A percentile compares a stretch with the other conserved stretches of the same genome.
Conservation (phyloP, 1,140 invertebrate genomes). For the Ceratoteleas bidentatus region DNA sequence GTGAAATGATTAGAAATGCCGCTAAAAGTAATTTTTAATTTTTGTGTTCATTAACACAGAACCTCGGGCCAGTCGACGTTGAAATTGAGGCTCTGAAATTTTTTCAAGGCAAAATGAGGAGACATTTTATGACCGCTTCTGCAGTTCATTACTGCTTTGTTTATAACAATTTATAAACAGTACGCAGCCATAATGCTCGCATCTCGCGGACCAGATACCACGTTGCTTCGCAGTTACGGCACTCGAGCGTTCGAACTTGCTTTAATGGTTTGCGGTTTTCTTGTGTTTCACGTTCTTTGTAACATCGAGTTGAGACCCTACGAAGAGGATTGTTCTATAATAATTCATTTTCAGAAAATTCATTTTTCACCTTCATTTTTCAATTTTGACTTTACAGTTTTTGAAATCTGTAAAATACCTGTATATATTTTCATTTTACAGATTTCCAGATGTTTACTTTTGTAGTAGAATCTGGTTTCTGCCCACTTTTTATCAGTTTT, state of each 20-base stretch:
- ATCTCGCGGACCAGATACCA: conserved; percentile 74
- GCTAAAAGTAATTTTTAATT: neutral
- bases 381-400: no score
- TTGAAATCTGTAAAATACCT: no score
- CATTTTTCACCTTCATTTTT: no score
- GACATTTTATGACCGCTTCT: conserved; percentile 78
- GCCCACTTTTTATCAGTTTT: no score
- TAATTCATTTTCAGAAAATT: no score
- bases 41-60: conserved; percentile 1
- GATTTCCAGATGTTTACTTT: no score
- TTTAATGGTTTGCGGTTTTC: conserved; percentile 75
- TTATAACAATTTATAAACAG: conserved; percentile 80
- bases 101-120: conserved; percentile 67
- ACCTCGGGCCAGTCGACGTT: neutral
- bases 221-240: conserved; percentile 69
- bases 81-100: conserved; percentile 46
- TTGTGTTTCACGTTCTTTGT: conserved; percentile 67
- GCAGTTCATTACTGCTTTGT: conserved; percentile 81
- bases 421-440: no score
- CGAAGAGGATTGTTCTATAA: neutral
- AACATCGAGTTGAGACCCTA: conserved; percentile 17
- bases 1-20: no score
- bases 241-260: conserved; percentile 69
- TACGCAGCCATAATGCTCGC: conserved; percentile 76
- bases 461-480: no score